Conservation (phyloP, 2,888 invertebrate genomes). For the Papilio gigon region DNA sequence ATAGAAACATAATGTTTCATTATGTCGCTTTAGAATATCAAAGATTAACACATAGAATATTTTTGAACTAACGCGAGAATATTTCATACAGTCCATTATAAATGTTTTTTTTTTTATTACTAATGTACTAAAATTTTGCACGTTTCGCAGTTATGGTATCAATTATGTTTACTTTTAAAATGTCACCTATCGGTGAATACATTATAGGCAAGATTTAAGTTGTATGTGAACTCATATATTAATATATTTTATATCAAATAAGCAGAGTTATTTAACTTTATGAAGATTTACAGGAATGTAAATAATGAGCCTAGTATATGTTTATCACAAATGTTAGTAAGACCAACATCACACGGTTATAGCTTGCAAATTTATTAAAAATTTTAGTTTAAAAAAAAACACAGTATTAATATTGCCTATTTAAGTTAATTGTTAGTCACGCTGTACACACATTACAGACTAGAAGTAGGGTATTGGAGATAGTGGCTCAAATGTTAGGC, state of each 20-base stretch:
- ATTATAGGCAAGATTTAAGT: slow-evolving; percentile 37
- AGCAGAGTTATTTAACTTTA: slow-evolving; percentile 20
- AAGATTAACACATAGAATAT: slow-evolving; percentile 7
- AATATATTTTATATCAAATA: slow-evolving; percentile 16
- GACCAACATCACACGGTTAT: slow-evolving; percentile 30
- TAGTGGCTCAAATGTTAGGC: background rate
- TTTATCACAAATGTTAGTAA: slow-evolving; percentile 40
- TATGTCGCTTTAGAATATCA: slow-evolving; percentile 4
- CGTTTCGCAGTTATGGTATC: slow-evolving; percentile 4
- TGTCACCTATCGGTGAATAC: slow-evolving; percentile 14
- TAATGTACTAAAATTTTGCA: slow-evolving; percentile 24
- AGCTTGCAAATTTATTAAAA: slow-evolving; percentile 11
- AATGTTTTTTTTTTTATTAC: background rate
- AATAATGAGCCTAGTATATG: slow-evolving; percentile 27
- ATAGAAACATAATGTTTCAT: slow-evolving; percentile 19
- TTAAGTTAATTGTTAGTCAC: slow-evolving; percentile 38
- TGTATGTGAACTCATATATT: slow-evolving; percentile 15
- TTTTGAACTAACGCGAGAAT: background rate
- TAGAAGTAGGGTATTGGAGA: slow-evolving; percentile 25
- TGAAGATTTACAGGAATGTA: slow-evolving; percentile 38
- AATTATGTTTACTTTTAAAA: slow-evolving; percentile 2
- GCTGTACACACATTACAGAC: slow-evolving; percentile 36
- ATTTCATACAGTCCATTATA: slow-evolving; percentile 3
- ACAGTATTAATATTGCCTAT: slow-evolving; percentile 35
- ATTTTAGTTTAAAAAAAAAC: slow-evolving; percentile 24